Evolutionary conservation across 2,888 invertebrate species (phyloP).

Genomic region (Leptinotarsa haldemani): DNA sequence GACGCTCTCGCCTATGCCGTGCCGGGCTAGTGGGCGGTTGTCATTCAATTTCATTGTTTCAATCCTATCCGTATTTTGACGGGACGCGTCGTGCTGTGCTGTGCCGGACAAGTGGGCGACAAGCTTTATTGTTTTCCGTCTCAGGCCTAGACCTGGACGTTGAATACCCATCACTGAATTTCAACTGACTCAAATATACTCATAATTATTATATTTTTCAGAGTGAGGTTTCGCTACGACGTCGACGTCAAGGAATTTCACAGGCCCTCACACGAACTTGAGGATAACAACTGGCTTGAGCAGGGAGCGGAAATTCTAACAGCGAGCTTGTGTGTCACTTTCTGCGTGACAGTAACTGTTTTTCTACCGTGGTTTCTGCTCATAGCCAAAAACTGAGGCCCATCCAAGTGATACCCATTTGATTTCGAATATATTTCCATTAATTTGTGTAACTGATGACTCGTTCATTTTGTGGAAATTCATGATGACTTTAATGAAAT

Average conservation of each 20-base stretch:
- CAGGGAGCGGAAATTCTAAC: slow-evolving; percentile 62
- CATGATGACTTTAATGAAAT: too few species aligned
- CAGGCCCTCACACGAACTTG: slow-evolving; percentile 65
- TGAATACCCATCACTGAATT: too few species aligned
- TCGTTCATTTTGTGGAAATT: too few species aligned
- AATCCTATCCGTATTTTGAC: too few species aligned
- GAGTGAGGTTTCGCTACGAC: slow-evolving; percentile 70
- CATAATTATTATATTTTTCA: slow-evolving; percentile 51
- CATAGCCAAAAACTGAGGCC: background rate
- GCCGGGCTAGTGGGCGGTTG: too few species aligned
- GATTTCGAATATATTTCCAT: background rate
- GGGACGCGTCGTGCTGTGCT: too few species aligned
- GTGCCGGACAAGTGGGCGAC: too few species aligned
- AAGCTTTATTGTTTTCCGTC: too few species aligned
- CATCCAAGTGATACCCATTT: background rate
- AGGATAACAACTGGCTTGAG: slow-evolving; percentile 56
- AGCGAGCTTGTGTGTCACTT: slow-evolving; percentile 68
- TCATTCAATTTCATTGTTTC: too few species aligned
- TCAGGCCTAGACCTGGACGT: too few species aligned
- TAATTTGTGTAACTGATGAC: too few species aligned
- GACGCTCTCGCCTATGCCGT: too few species aligned
- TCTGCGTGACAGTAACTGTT: slow-evolving; percentile 68
- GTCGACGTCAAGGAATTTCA: slow-evolving; percentile 70
- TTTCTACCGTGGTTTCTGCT: slow-evolving; percentile 62
- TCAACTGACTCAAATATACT: background rate